phyloP scores from a whole-genome alignment of 23 tunicate species.

The Trididemnum clinides region DNA sequence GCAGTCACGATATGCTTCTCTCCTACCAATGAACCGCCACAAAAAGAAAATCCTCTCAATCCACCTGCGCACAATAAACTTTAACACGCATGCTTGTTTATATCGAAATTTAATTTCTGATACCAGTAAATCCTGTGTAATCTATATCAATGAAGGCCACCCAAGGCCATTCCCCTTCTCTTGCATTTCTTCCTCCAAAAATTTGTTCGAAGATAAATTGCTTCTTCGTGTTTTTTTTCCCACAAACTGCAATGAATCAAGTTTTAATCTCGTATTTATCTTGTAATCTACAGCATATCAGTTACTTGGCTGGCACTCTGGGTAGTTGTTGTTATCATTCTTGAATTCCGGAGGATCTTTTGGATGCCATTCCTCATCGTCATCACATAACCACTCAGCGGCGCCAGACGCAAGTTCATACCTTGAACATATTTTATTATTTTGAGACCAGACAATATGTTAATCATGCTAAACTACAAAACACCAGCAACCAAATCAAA shows the following conservation, averaged over 20 bases:
- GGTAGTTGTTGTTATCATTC: not conserved
- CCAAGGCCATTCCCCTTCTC: slow-evolving; percentile 82
- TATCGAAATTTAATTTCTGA: too few relatives aligned
- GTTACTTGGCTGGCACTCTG: not conserved
- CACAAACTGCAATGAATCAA: slow-evolving; percentile 45
- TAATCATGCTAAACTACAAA: too few relatives aligned
- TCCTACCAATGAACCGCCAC: slow-evolving; percentile 68
- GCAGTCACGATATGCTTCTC: slow-evolving; percentile 62
- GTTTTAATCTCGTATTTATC: not conserved
- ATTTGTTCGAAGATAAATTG: slow-evolving; percentile 12
- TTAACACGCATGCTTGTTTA: too few relatives aligned
- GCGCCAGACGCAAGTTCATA: not conserved
- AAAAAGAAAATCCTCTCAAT: not conserved
- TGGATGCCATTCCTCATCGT: not conserved
- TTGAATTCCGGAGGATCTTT: not conserved
- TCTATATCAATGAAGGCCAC: slow-evolving; percentile 56
- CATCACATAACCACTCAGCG: not conserved
- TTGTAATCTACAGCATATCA: not conserved
- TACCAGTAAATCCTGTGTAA: too few relatives aligned
- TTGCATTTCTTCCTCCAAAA: slow-evolving; percentile 47
- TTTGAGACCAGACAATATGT: too few relatives aligned
- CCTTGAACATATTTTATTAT: too few relatives aligned
- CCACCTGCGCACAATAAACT: too few relatives aligned
- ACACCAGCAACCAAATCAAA: too few relatives aligned
- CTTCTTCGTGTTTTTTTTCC: slow-evolving; percentile 17